Conservation (phyloP, 2,113 vertebrate genomes). For the Haemorhous mexicanus region DNA sequence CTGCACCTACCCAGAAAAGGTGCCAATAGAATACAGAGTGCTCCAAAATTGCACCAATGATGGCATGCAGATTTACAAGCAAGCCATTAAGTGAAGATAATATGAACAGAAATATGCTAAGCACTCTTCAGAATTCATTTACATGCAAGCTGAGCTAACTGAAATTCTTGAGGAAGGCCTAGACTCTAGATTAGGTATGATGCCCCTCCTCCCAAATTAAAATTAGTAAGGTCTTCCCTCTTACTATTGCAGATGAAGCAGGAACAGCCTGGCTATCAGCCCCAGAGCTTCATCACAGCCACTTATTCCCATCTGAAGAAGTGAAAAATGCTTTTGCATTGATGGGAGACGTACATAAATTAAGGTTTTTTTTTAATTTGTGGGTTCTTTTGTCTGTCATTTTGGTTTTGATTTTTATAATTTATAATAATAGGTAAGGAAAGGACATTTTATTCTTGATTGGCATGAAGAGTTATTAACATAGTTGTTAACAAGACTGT, state of each 20-base stretch:
- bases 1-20: not conserved
- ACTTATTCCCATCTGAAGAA: not conserved
- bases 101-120: not conserved
- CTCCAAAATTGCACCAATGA: not conserved
- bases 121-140: not conserved
- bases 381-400: fast-evolving
- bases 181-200: not conserved
- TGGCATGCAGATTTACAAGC: not conserved
- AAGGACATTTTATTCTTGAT: not conserved
- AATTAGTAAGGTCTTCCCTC: not conserved
- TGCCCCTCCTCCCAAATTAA: not conserved
- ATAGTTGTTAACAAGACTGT: not conserved
- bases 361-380: not conserved
- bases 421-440: not conserved
- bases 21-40: not conserved
- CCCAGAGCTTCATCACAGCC: not conserved
- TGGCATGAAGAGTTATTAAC: not conserved
- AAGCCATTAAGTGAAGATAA: not conserved
- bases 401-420: not conserved
- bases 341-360: not conserved
- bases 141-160: not conserved
- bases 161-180: not conserved
- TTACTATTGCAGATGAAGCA: not conserved
- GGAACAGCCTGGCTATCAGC: fast-evolving
- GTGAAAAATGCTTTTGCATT: not conserved